Evolutionary conservation across 1,140 invertebrate species (phyloP), one percentile per base, ranked within the genome.

Genomic region (Drosophila trapezifrons): DNA sequence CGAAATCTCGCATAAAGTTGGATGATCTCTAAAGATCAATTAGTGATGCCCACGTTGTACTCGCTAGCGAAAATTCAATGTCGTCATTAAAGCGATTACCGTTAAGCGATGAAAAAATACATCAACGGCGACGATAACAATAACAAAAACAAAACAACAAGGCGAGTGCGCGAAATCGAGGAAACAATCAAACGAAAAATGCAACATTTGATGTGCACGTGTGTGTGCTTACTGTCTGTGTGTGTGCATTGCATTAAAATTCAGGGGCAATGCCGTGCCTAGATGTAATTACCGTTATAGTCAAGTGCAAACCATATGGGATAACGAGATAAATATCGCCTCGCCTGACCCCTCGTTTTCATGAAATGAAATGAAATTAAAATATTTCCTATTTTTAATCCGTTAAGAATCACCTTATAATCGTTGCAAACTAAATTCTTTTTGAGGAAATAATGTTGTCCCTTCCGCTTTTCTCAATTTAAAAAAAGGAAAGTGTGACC

Each of bases 251-350:
- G 63, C 71, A 62, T 74, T 64, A 65, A 76, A 77, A 83, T 83
- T 86, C 83, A 86, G 84, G 83, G 83, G 83, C 84, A 84, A 89
- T 87, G 80, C 54, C 83, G 83, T 87, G 83, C 84, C 72, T 84
- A 87, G 83, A 78, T 65, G 64, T 84, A 84, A 87, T 87, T 87
- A 87, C 83, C 84, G 83, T 87, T 87, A 87, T 89, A 82, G 72
- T 87, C 84, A 87, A 83, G 79, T 79, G 76, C 83, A 86, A 87
- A 74, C 52, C 81, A 78, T 82, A 67, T 76, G 83, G 52, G 47
- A 38, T 40, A 56, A 56, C 15, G 54, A 86, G 82, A 82, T 85
- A 85, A 85, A 82, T 87, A 86, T 86, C 71, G 46, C 43, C 29
- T 60, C 65, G 42, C 35, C 29, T 83, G 80, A 82, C 80, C 80